Conservation (phyloP, 2,113 vertebrate genomes). For the Phalacrocorax brasilianus region DNA sequence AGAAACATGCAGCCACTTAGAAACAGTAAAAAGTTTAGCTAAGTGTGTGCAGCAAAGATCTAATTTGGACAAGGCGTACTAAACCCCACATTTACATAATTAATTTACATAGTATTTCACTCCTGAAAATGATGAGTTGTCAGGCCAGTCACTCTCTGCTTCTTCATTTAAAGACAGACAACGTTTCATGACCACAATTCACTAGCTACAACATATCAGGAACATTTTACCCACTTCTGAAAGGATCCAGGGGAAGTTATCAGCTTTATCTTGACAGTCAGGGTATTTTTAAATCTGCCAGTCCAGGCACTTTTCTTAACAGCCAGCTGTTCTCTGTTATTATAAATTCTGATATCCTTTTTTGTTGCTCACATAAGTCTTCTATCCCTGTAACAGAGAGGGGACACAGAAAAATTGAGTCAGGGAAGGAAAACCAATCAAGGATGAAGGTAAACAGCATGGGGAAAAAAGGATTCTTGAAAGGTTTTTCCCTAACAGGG, state of each 20-base stretch:
- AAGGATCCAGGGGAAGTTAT: neutral
- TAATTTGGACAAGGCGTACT: neutral
- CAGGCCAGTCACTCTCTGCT: neutral
- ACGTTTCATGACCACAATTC: neutral
- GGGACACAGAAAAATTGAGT: neutral
- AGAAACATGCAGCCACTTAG: neutral
- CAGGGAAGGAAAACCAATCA: neutral
- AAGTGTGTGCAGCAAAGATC: neutral
- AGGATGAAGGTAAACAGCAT: neutral
- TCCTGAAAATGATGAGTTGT: neutral
- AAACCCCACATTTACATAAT: neutral
- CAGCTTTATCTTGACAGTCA: neutral
- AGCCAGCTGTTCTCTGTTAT: neutral
- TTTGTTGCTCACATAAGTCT: neutral
- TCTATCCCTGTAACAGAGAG: neutral
- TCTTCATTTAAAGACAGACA: neutral
- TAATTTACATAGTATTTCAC: neutral
- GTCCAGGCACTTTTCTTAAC: neutral
- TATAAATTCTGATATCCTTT: neutral
- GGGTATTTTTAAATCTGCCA: neutral
- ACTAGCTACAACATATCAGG: neutral
- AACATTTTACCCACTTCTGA: neutral
- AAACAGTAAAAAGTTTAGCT: neutral
- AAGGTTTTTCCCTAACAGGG: neutral
- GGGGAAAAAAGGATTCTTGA: neutral